Percentiles rank a stretch among this genome's conserved stretches.
Conservation (phyloP, 2,113 vertebrate species). For the Callospermophilus lateralis region DNA sequence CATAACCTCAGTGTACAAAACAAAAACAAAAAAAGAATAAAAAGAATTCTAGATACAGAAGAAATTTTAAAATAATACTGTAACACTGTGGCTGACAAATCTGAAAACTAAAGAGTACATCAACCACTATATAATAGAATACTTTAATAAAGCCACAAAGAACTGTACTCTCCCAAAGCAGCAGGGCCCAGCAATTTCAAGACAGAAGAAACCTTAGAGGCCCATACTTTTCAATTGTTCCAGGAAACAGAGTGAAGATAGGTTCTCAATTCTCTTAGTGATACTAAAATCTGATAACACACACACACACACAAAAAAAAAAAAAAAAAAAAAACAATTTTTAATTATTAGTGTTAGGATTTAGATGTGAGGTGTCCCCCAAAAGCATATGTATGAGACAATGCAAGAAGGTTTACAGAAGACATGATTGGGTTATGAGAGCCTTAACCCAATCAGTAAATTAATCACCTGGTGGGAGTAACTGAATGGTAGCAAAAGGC, state of each 20-base stretch:
- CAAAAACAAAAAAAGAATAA: conserved; percentile 34
- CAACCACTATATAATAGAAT: neutral
- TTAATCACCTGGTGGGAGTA: too few species aligned
- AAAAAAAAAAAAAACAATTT: conserved; percentile 7
- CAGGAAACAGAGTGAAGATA: neutral
- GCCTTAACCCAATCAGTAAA: too few species aligned
- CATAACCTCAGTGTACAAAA: conserved; percentile 54
- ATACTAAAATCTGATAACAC: neutral
- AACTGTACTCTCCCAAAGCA: neutral
- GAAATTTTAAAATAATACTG: neutral
- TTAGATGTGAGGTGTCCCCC: too few species aligned
- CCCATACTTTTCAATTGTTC: neutral
- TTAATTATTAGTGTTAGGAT: neutral
- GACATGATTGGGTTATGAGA: too few species aligned
- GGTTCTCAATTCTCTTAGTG: neutral
- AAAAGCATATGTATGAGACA: too few species aligned
- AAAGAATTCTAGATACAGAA: neutral
- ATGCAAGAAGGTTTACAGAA: too few species aligned
- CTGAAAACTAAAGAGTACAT: conserved; percentile 52
- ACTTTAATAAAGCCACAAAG: conserved; percentile 17
- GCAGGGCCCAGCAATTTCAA: neutral
- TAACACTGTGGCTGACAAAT: neutral
- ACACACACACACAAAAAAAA: neutral
- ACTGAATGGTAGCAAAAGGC: too few species aligned
- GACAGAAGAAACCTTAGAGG: neutral